A percentile compares a stretch with the other conserved stretches of the same genome.
Conservation (phyloP, 2,888 invertebrate species). For the Pyrochroa serraticornis region DNA sequence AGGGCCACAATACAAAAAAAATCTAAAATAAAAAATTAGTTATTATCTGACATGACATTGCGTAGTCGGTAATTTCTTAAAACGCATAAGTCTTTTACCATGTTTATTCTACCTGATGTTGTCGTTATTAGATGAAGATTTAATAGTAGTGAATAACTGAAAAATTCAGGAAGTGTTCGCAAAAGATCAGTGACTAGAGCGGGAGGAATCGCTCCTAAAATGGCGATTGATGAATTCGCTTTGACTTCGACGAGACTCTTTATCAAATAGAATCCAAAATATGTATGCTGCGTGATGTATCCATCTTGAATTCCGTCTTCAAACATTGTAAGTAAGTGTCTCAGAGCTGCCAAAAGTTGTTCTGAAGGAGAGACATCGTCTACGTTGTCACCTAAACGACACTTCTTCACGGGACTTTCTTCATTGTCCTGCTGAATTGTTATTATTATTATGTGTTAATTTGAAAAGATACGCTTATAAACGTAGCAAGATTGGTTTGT, state of each 20-base stretch:
- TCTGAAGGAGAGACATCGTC: slow-evolving; percentile 39
- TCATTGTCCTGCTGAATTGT: slow-evolving; percentile 45
- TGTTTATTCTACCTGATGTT: slow-evolving; percentile 78
- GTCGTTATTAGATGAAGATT: slow-evolving; percentile 81
- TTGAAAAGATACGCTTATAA: neutral
- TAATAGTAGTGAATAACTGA: slow-evolving; percentile 74
- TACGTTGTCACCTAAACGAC: slow-evolving; percentile 42
- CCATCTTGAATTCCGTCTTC: slow-evolving; percentile 65
- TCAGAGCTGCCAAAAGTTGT: slow-evolving; percentile 62
- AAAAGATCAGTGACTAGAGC: slow-evolving; percentile 80
- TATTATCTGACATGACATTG: slow-evolving; percentile 34
- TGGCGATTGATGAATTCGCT: slow-evolving; percentile 61
- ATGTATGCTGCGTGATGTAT: slow-evolving; percentile 82
- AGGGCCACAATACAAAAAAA: too few relatives aligned
- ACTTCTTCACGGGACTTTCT: slow-evolving; percentile 49
- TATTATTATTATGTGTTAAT: neutral
- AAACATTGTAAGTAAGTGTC: slow-evolving; percentile 74
- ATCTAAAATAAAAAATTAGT: slow-evolving; percentile 4
- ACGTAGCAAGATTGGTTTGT: too few relatives aligned
- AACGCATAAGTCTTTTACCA: slow-evolving; percentile 86
- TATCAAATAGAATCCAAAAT: slow-evolving; percentile 81
- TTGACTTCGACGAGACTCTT: slow-evolving; percentile 77
- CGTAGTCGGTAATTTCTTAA: slow-evolving; percentile 79
- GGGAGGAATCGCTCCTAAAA: slow-evolving; percentile 77
- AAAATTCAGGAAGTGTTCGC: slow-evolving; percentile 77